Base-by-base conservation (phyloP, 2,113 vertebrate species). In the Lethenteron camtschaticum region DNA sequence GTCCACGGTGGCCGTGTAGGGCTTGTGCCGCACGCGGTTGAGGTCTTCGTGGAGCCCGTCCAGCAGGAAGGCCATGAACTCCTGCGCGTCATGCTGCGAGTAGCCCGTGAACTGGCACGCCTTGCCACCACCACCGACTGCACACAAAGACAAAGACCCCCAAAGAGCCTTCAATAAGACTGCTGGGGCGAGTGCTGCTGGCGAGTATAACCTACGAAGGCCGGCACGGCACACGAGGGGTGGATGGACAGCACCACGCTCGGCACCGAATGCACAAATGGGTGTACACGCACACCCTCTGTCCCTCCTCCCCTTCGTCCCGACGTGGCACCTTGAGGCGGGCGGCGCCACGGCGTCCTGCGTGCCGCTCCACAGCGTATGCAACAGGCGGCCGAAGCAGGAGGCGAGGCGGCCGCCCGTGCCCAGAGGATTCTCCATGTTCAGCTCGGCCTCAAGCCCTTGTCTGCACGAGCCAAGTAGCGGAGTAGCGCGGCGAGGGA, bases 51-150 rank as follows among this genome's bases (percentile, higher is more conserved):
- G 94, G n/a, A 99, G 84, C 55, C 94, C 94, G 5, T 97, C 94
- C 9, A 99, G 78, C 69, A 99, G 75, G 76, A 99, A 99, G 18
- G 94, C 94, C 92, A 97, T 99, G 79, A 99, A 99, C 77, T 99
- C 94, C 79, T 99, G 94, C 70, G 94, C 94, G 24, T 99, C 92
- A 0, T 99, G 94, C 78, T 99, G 94, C 5, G 94, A 90, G 1
- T 96, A 97, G 69, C 94, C 94, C 57, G 92, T 99, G 76, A 99
- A 99, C 78, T 99, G 94, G 77, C 90, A 95, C 72, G 92, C 92
- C 77, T 99, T 97, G 76, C 90, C 95, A 2, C 92, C 73, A 99
- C 94, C 12, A 99, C 88, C 9, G 90, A 90, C 92, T 96, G 72
- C 0, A 12, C 7, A 63, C 13, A 18, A 63, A 41, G 41, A 41